Base-by-base conservation (phyloP, 1,140 invertebrate genomes). In the Anagrus nilaparvatae region DNA sequence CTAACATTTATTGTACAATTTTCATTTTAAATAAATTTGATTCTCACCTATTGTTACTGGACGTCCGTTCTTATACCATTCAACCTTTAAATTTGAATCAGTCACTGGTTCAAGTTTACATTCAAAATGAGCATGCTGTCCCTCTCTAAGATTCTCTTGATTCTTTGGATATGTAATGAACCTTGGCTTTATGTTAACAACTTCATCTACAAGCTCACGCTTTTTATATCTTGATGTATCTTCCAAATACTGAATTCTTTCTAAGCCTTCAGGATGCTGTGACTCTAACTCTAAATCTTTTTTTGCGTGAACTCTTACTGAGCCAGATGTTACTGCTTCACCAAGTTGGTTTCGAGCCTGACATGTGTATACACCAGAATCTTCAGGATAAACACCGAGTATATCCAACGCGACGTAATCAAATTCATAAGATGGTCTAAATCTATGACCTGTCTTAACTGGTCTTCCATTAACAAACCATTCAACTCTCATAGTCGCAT, bases 391-490 rank as follows among this genome's bases (percentile, higher is more conserved):
- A 5, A 95, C 91, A 51, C 89, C 91, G 3, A 97, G 68, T 21
- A 99, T 79, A 63, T 98, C 95, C 19, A 99, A 67, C 24, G 91
- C 89, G 6, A 97, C 93, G 59, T 96, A 96, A 59, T 97, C 95
- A 64, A 99, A 97, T 67, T 99, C 95, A 65, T 96, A 89, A 3
- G 90, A 86, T 32, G 93, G 92, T 64, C 90, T 78, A 72, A 97
- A 98, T 44, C 95, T 78, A 61, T 96, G 91, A 12, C 93, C 92
- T 25, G 81, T 84, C 61, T 81, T 84, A 4, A 90, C 79, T 14
- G 84, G 87, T 50, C 81, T 71, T 30, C 92, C 93, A 67, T 99
- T 96, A 17, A 90, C 85, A 58, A 94, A 88, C 96, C 96, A 99
- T 52, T 98, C 92, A 5, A 99, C 86, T 60, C 76, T 82, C 90